Evolutionary conservation across 2,797 vertebrate genomes (phyloP).

Genomic region (Loriculus beryllinus): DNA sequence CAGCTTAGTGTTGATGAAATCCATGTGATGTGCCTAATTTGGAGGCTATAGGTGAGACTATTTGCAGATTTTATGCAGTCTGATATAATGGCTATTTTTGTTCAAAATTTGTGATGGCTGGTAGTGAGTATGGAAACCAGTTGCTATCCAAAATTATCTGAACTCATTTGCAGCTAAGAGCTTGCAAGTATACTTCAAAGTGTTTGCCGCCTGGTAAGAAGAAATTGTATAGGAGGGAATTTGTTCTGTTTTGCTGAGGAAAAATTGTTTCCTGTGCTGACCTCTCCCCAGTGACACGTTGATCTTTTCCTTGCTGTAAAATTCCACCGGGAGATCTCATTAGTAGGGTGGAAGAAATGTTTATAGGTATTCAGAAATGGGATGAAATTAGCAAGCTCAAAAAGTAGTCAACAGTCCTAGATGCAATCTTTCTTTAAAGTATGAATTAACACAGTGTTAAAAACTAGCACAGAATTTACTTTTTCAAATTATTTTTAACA

Average conservation of each 20-base stretch:
- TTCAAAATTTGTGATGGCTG: background rate
- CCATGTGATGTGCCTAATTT: background rate
- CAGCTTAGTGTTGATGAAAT: background rate
- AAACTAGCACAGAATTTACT: background rate
- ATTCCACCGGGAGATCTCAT: background rate
- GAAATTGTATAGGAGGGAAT: background rate
- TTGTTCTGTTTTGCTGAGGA: background rate
- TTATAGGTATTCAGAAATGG: background rate
- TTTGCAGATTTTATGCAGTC: background rate
- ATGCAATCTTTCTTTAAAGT: background rate
- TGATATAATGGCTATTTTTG: background rate
- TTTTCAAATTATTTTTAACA: background rate
- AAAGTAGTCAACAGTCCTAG: background rate
- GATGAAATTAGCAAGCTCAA: background rate
- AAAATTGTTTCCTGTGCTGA: background rate
- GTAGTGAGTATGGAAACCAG: background rate
- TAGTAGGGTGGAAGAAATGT: background rate
- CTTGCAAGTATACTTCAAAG: background rate
- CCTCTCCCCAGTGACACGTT: background rate
- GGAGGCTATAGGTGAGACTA: background rate
- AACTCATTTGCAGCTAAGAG: background rate
- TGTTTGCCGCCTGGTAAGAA: background rate
- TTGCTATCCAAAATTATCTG: background rate
- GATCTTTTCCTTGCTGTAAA: slow-evolving; percentile 3
- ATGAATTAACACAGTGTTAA: background rate